Base-by-base conservation (phyloP, 1,140 invertebrate species). In the Helicoverpa zea region DNA sequence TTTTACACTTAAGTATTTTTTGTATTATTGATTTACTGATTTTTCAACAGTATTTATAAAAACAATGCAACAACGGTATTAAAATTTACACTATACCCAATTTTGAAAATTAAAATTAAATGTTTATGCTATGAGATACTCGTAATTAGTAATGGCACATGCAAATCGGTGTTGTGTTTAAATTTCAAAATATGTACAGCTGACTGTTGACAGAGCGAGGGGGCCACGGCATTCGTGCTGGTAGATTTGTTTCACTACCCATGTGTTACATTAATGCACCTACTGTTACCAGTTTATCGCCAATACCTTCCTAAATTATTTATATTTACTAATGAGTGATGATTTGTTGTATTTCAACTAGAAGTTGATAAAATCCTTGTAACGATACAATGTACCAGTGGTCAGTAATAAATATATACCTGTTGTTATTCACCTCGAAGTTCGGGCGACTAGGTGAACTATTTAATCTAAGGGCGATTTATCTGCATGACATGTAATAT, bases 171-270 rank as follows among this genome's bases (percentile, higher is more conserved):
- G 70, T 77, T 74, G 30, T 16, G 56, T 83, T 80, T 79, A 52
- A 70, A 79, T 79, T n/a, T 56, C 47, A 61, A 64, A 74, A 84
- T 78, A 43, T 43, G 35, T 43, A 83, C 86, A 87, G 86, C 86
- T 85, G 82, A 66, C 51, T 58, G 86, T 87, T 87, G 86, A 85
- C 73, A 63, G 66, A 80, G 79, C 23, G 80, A 85, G 86, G 86
- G 86, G 86, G 86, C 86, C 86, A 85, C 84, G 70, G 80, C 83
- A 80, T 84, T 81, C 61, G 70, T 68, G 85, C 79, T 80, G 80
- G 72, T 81, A 80, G 54, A 43, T 78, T 82, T 58, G 66, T 75
- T 83, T 83, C 58, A 72, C 16, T 68, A 23, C 79, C 80, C 74
- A 52, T 80, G 61, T 64, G 51, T 68, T 79, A 79, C 76, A 79